These are phyloP conservation scores for Drosophila suzukii DNA, from an alignment of 1,140 invertebrate genomes.

Conservation along the genomic window DNA sequence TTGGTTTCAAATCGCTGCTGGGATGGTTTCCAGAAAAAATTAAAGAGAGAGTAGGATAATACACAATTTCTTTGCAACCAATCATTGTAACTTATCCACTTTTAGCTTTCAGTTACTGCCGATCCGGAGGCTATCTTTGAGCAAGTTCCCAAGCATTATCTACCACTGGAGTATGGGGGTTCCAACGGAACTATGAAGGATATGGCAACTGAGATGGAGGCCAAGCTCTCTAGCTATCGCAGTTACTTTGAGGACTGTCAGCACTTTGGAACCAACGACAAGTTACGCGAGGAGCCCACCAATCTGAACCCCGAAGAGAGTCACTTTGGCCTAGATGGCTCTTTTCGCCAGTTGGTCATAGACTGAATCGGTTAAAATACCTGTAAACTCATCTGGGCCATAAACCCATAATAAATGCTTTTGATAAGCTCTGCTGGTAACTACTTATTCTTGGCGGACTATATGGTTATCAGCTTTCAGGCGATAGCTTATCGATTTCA, in stretches of 20 bases:
- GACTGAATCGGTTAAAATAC: constrained; percentile 49
- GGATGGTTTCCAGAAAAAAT: constrained; percentile 82
- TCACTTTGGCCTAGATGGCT: constrained; percentile 86
- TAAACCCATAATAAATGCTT: constrained; percentile 50
- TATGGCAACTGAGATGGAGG: constrained; percentile 85
- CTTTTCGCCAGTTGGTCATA: constrained; percentile 85
- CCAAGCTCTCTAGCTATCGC: constrained; percentile 84
- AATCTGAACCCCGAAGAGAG: constrained; percentile 53
- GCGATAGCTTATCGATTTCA: constrained; percentile 24
- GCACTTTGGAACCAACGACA: constrained; percentile 86
- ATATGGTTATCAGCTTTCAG: constrained; percentile 25
- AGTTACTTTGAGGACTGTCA: constrained; percentile 85
- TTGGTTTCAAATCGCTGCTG: constrained; percentile 85
- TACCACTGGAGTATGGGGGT: constrained; percentile 87
- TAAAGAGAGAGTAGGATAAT: constrained; percentile 54
- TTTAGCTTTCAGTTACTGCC: constrained; percentile 69
- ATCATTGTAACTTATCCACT: neutral
- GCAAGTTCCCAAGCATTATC: constrained; percentile 84
- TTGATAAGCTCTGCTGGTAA: constrained; percentile 13
- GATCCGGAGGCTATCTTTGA: constrained; percentile 83
- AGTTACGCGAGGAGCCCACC: constrained; percentile 83
- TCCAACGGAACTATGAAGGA: constrained; percentile 85
- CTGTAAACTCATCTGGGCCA: neutral
- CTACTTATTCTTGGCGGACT: constrained; percentile 14
- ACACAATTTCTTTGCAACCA: neutral